These are phyloP conservation scores for Ylistrum balloti DNA, from an alignment of 1,140 invertebrate species.

Conservation along the genomic window DNA sequence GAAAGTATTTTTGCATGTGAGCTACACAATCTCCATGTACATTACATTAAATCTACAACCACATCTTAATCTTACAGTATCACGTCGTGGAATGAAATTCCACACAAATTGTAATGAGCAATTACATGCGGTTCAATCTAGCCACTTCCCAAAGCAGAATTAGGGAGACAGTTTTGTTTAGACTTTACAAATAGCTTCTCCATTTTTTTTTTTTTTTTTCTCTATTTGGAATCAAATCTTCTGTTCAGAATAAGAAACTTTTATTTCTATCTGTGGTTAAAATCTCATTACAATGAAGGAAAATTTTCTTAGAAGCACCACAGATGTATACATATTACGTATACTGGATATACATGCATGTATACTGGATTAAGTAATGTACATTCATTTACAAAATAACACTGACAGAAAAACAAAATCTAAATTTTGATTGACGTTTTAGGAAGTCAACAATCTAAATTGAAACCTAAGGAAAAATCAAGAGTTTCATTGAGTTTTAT, in stretches of 20 bases:
- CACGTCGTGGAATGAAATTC: not conserved
- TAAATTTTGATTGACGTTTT: too few relatives aligned
- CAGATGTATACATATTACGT: too few relatives aligned
- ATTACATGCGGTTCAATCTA: not conserved
- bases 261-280: not conserved
- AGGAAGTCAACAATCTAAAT: too few relatives aligned
- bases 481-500: too few relatives aligned
- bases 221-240: not conserved
- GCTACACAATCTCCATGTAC: constrained; percentile 5
- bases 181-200: not conserved
- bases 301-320: not conserved
- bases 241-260: not conserved
- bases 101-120: too few relatives aligned
- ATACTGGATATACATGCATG: too few relatives aligned
- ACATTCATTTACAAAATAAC: too few relatives aligned
- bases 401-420: too few relatives aligned
- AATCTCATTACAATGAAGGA: too few relatives aligned
- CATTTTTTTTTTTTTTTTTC: too few relatives aligned
- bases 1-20: not conserved
- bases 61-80: constrained; percentile 4
- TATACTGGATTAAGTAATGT: too few relatives aligned
- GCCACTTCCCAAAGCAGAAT: not conserved
- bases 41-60: not conserved
- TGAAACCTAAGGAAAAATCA: too few relatives aligned
- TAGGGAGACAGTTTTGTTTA: not conserved